phyloP scores from a whole-genome alignment of 2,113 vertebrate species.

The Eira barbara region DNA sequence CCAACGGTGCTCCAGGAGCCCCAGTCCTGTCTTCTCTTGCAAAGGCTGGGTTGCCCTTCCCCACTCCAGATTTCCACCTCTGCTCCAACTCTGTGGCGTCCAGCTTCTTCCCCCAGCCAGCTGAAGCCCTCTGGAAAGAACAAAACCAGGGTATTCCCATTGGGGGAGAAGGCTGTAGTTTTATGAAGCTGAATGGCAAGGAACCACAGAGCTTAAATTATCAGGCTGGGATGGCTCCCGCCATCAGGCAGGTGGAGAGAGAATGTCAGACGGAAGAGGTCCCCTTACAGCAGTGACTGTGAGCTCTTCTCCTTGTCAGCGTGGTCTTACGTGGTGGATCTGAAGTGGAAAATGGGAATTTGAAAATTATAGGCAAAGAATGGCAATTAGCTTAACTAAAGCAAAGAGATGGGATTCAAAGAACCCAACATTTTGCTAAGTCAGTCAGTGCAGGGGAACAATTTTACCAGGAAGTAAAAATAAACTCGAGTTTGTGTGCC shows the following conservation, averaged over 20 bases:
- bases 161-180: background rate
- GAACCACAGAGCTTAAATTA: background rate
- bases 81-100: background rate
- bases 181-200: background rate
- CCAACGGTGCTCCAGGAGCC: background rate
- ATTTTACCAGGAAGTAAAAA: constrained; percentile 45
- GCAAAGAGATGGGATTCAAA: constrained; percentile 10
- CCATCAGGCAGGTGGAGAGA: background rate
- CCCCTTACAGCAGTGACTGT: background rate
- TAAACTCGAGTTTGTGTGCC: background rate
- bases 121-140: background rate
- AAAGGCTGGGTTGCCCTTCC: background rate
- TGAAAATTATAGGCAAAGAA: constrained; percentile 44
- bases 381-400: constrained; percentile 34
- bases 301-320: background rate
- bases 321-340: background rate
- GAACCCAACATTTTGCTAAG: constrained; percentile 48
- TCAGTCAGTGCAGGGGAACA: constrained; percentile 10
- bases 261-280: background rate
- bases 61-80: background rate
- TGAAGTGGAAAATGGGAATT: constrained; percentile 42
- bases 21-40: background rate
- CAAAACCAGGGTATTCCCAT: rapidly evolving
- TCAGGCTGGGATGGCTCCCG: background rate
- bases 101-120: background rate